Conservation (phyloP, 2,797 vertebrate species). For the Takifugu ocellatus region DNA sequence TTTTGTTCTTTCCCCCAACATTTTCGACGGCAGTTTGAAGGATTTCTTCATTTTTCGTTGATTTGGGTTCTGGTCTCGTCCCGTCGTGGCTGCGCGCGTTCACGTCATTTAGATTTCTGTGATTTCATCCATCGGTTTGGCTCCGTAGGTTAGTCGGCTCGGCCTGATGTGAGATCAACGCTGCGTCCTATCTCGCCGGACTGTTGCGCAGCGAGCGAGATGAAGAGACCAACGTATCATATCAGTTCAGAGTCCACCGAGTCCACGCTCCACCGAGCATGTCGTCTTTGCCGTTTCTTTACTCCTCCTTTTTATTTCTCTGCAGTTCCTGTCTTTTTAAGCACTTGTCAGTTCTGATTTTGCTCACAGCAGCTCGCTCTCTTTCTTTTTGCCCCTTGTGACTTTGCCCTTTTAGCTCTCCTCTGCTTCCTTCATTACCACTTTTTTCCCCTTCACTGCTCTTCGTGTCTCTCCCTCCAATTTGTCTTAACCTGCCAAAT, state of each 20-base stretch:
- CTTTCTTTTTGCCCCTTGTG: conserved; percentile 9
- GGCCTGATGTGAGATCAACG: conserved; percentile 23
- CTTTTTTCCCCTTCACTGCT: conserved; percentile 2
- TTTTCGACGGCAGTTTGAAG: neutral
- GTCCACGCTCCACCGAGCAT: conserved; percentile 36
- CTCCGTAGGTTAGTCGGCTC: conserved; percentile 19
- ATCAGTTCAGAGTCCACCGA: conserved; percentile 41
- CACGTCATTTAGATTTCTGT: conserved; percentile 8
- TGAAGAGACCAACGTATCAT: conserved; percentile 20
- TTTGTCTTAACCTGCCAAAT: conserved; percentile 28
- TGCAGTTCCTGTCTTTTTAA: conserved; percentile 6
- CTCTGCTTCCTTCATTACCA: conserved; percentile 7
- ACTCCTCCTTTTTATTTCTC: conserved; percentile 13
- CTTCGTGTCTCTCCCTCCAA: conserved; percentile 7
- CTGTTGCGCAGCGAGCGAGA: neutral
- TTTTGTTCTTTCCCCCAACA: no score
- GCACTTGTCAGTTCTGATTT: conserved; percentile 40
- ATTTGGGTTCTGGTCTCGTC: neutral
- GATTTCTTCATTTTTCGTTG: neutral
- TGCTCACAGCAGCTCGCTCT: conserved; percentile 11
- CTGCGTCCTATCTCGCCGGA: conserved; percentile 43
- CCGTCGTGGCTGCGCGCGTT: neutral
- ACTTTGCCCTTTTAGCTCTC: neutral
- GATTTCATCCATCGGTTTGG: conserved; percentile 37
- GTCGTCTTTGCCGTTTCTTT: conserved; percentile 27